Evolutionary conservation across 2,113 vertebrate genomes (phyloP), one percentile per base, ranked within the genome.

Genomic region (Mirounga angustirostris): DNA sequence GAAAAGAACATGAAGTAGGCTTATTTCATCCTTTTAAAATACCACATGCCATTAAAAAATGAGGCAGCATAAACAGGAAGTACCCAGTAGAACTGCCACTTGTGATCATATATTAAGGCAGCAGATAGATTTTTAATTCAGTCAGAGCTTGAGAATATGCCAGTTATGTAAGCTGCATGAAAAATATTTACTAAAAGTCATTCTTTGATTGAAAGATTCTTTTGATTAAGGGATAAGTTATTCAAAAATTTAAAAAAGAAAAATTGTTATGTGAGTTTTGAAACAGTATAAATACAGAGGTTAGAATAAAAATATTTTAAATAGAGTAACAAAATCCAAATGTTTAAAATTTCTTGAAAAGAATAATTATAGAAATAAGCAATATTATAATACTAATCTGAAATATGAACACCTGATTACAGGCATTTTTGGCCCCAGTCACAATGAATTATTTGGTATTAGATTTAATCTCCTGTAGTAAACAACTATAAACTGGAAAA

Each of bases 291-390:
- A 40, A 15, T 76, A 56, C 67, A 46, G 14, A 56, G n/a, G 33
- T 67, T 61, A 56, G 71, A 86, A 86, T 93, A 59, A 86, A 86
- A 86, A n/a, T 56, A 79, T 76, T 76, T 43, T 46, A 93, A 36
- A 13, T 79, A 36, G 46, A 85, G 58, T 28, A 74, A 86, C 26
- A 85, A 71, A 81, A 59, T 79, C 10, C 14, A 67, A 67, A 46
- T 78, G 5, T 67, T 79, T 56, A 86, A 78, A 76, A 94, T 56
- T 65, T 87, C 3, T 93, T 52, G 2, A 54, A 78, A 67, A 54
- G 24, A 54, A 56, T 67, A 79, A 61, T 50, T 33, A 50, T 21
- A 86, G 69, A 86, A 65, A 40, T 67, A 86, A 67, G 61, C 14
- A 78, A 56, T 67, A n/a, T 79, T 52, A 79, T 21, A 46, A 46